Base-by-base conservation (phyloP, 1,140 invertebrate genomes). In the Potamilus streckersoni region DNA sequence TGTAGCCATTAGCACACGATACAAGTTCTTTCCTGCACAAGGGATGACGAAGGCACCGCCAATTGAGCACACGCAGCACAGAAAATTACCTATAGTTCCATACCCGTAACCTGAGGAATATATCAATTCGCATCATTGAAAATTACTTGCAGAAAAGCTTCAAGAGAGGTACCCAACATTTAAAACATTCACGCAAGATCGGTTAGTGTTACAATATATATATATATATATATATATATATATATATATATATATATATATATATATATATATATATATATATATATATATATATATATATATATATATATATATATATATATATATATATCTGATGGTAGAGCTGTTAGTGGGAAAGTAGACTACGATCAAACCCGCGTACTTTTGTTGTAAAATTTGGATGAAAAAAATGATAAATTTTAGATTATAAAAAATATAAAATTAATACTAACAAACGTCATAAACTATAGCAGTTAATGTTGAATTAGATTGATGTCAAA, bases 1-100 rank as follows among this genome's bases (percentile, higher is more conserved):
- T 6, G 80, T 65, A 11, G 82, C 77, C 77, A 91, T 90, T 16
- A 90, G 56, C 49, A 85, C 82, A 11, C 82, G 62, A 71, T 83
- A 84, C 2, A 72, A 55, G 16, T 4, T 27, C 66, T 61, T 65
- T 20, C 68, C 74, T 19, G 70, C 38, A 60, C 79, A 82, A 6
- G 80, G 80, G 11, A 81, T 57, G 12, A 83, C 16, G 14, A 81
- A 16, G 2, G 80, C 78, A 4, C 84, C 84, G 55, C 74, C 27
- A 16, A 83, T 19, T 2, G 84, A 78, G 63, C 80, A 83, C 58
- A 85, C 66, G 56, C 82, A 83, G 64, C 83, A 80, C 13, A 85
- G 31, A 16, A 80, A 17, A 31, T 79, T 79, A 8, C 80, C 76
- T 2, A 83, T 15, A 11, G 79, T 80, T 1, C 80, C 82, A 59